A percentile compares a stretch with the other conserved stretches of the same genome.
These are phyloP conservation scores for Drosophila kuntzei DNA, from an alignment of 2,888 invertebrate genomes.

Conservation along the genomic window DNA sequence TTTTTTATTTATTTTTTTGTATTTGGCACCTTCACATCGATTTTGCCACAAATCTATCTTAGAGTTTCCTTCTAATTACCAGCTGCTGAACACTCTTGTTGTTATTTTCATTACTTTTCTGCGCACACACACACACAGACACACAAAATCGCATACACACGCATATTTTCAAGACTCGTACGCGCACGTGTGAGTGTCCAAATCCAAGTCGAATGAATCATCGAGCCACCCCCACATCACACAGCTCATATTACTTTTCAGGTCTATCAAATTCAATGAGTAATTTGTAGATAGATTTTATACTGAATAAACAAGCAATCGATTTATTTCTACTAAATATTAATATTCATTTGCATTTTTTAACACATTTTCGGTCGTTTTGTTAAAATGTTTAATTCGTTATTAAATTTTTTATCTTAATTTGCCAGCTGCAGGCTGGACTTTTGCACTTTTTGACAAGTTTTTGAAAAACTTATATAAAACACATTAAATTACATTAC, in stretches of 20 bases:
- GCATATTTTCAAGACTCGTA: neutral
- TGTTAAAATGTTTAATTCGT: neutral
- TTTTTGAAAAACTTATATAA: neutral
- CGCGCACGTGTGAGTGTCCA: slow-evolving; percentile 33
- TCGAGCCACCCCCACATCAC: slow-evolving; percentile 51
- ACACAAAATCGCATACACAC: neutral
- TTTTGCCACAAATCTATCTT: slow-evolving; percentile 44
- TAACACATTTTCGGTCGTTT: neutral
- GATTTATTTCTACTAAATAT: neutral
- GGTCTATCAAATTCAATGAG: slow-evolving; percentile 11
- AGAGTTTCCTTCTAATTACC: slow-evolving; percentile 29
- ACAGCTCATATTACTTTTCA: slow-evolving; percentile 28
- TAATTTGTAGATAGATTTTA: neutral
- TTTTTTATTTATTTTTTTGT: slow-evolving; percentile 17
- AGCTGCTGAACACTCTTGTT: slow-evolving; percentile 60
- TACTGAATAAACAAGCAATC: neutral
- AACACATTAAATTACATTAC: neutral
- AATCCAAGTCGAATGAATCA: slow-evolving; percentile 67
- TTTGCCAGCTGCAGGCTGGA: neutral
- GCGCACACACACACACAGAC: slow-evolving; percentile 23
- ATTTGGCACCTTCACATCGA: slow-evolving; percentile 43
- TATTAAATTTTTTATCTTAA: neutral
- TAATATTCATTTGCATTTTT: neutral
- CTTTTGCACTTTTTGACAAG: neutral
- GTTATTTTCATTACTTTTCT: slow-evolving; percentile 66